phyloP scores from a whole-genome alignment of 2,113 vertebrate genomes.

The Smithornis capensis region DNA sequence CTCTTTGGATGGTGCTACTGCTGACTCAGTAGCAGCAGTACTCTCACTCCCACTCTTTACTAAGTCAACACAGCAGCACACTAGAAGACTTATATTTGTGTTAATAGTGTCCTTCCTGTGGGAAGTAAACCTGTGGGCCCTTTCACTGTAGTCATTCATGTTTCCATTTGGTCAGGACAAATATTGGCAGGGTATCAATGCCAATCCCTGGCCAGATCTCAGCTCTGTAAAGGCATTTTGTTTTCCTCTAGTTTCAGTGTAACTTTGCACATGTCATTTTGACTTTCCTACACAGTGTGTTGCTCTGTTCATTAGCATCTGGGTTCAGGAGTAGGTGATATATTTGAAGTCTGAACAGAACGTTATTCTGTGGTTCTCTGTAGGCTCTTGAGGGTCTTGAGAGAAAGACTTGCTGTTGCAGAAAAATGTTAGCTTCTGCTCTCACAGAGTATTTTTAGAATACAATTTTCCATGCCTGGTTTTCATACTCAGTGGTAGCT shows the following conservation, averaged over 20 bases:
- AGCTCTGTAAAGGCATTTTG: neutral
- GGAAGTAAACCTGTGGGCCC: neutral
- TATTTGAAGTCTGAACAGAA: neutral
- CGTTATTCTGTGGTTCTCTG: neutral
- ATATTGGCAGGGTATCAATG: neutral
- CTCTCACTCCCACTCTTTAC: neutral
- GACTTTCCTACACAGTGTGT: neutral
- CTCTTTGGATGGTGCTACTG: neutral
- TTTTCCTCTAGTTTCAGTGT: neutral
- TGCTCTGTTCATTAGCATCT: neutral
- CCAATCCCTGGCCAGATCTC: neutral
- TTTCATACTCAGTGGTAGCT: neutral
- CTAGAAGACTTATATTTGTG: neutral
- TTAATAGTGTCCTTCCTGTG: neutral
- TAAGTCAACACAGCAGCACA: neutral
- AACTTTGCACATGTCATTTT: neutral
- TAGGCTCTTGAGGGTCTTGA: neutral
- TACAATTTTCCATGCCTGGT: neutral
- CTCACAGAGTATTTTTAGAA: neutral
- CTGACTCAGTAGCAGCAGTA: neutral
- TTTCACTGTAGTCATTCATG: neutral
- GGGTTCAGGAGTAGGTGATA: neutral
- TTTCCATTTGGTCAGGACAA: conserved; percentile 9
- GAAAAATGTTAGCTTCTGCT: neutral
- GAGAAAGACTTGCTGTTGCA: neutral